Percentiles rank a stretch among this genome's conserved stretches.
Evolutionary conservation across 64 coral and sea anemone species (phyloP).

Genomic region (Dendronephthya gigantea): DNA sequence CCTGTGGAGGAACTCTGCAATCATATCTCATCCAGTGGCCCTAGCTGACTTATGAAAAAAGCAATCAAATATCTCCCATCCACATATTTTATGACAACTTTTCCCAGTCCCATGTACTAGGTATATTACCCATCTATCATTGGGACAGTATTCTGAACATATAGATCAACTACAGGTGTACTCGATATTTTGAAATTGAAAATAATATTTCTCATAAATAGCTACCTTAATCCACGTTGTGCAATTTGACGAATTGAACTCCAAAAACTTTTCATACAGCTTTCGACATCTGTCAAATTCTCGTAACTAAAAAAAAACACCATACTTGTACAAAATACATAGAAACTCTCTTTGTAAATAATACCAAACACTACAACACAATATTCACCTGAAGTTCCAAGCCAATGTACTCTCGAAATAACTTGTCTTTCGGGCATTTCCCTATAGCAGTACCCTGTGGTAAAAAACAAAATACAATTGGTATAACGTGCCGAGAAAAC

Average conservation of each 20-base stretch:
- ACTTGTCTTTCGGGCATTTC: slow-evolving; percentile 97
- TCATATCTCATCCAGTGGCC: no score
- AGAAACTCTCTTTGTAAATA: background rate
- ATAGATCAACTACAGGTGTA: no score
- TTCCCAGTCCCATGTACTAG: no score
- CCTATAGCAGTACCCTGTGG: slow-evolving; percentile 74
- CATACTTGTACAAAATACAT: background rate
- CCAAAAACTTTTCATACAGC: slow-evolving; percentile 89
- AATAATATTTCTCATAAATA: background rate
- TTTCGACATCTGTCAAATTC: slow-evolving; percentile 96
- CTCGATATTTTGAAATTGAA: background rate
- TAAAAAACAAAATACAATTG: background rate
- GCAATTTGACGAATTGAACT: slow-evolving; percentile 82
- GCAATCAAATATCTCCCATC: no score
- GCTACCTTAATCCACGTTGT: slow-evolving; percentile 98
- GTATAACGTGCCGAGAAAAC: no score
- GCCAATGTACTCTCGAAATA: slow-evolving; percentile 94
- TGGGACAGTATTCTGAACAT: no score
- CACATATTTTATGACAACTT: no score
- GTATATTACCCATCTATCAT: no score
- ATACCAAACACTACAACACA: background rate
- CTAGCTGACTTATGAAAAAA: no score
- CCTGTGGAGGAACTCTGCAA: no score
- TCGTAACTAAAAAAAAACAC: slow-evolving; percentile 52
- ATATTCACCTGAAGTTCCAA: slow-evolving; percentile 72